A percentile compares a stretch with the other conserved stretches of the same genome.
These are phyloP conservation scores for Plebejus argus DNA, from an alignment of 2,888 invertebrate genomes.

Conservation along the genomic window DNA sequence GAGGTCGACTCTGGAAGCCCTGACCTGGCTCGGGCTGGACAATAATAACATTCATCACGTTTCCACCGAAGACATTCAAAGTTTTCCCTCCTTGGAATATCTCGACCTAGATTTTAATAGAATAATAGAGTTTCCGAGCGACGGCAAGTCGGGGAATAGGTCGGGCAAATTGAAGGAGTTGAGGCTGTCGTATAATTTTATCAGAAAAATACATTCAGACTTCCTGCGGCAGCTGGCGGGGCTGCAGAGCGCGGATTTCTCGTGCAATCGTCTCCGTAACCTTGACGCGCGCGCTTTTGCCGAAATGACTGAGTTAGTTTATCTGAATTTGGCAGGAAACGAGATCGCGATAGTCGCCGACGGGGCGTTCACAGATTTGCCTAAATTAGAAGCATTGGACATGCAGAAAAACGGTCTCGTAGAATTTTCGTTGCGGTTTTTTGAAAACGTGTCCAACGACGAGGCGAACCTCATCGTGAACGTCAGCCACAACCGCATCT, in stretches of 20 bases:
- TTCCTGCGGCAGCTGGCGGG: conserved; percentile 85
- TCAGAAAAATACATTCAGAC: conserved; percentile 83
- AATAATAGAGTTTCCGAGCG: conserved; percentile 84
- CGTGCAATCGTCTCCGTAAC: conserved; percentile 85
- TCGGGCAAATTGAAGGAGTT: conserved; percentile 88
- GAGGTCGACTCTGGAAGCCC: conserved; percentile 81
- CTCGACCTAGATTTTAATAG: conserved; percentile 92
- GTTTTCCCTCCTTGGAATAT: conserved; percentile 85
- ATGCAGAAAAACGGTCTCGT: conserved; percentile 86
- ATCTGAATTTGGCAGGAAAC: conserved; percentile 89
- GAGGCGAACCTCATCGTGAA: conserved; percentile 84
- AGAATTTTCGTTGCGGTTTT: conserved; percentile 82
- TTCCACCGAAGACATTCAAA: conserved; percentile 83
- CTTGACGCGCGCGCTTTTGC: conserved; percentile 84
- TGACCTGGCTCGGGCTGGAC: conserved; percentile 90
- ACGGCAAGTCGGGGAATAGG: conserved; percentile 52
- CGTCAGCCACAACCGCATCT: conserved; percentile 84
- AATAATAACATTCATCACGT: conserved; percentile 86
- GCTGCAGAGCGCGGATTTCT: conserved; percentile 86
- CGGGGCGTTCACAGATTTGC: conserved; percentile 85
- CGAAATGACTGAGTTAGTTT: conserved; percentile 85
- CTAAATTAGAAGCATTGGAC: conserved; percentile 86
- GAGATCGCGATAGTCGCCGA: conserved; percentile 83
- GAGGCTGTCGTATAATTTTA: conserved; percentile 88
- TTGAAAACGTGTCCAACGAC: conserved; percentile 82